Percentiles rank a stretch among this genome's conserved stretches.
Evolutionary conservation across 2,888 invertebrate species (phyloP).

Genomic region (Altica lythri): DNA sequence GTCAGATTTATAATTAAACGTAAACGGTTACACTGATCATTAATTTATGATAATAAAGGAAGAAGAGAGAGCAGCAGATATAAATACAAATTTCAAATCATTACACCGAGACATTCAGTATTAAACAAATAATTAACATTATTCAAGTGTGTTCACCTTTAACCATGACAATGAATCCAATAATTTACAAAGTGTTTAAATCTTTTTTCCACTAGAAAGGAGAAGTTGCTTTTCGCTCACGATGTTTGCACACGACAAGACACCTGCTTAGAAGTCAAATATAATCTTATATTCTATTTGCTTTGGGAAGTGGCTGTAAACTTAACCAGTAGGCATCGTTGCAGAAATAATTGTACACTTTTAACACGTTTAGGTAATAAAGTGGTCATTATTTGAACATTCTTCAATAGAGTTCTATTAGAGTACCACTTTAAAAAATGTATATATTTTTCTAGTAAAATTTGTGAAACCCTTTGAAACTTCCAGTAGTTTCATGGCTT

Average conservation of each 20-base stretch:
- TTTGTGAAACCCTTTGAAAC: no score
- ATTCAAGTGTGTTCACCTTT: conserved; percentile 25
- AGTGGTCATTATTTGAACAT: no score
- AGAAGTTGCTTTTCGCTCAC: conserved; percentile 23
- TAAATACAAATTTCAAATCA: not conserved
- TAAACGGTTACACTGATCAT: no score
- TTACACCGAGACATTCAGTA: conserved; percentile 9
- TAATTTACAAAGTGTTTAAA: conserved; percentile 17
- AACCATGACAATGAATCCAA: conserved; percentile 24
- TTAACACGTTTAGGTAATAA: no score
- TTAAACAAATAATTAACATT: conserved; percentile 23
- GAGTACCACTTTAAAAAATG: no score
- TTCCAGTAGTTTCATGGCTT: no score
- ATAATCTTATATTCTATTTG: conserved; percentile 17
- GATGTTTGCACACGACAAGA: conserved; percentile 29
- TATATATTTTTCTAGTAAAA: no score
- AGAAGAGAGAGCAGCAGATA: conserved; percentile 9
- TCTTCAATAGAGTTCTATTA: no score
- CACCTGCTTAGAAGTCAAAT: conserved; percentile 27
- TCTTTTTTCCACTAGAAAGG: conserved; percentile 25
- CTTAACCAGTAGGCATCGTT: no score
- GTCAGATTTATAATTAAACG: no score
- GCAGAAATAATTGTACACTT: no score
- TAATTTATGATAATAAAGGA: not conserved
- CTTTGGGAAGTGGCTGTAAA: conserved; percentile 6